These are phyloP conservation scores for Melanotus villosus DNA, from an alignment of 2,888 invertebrate genomes.

Conservation along the genomic window DNA sequence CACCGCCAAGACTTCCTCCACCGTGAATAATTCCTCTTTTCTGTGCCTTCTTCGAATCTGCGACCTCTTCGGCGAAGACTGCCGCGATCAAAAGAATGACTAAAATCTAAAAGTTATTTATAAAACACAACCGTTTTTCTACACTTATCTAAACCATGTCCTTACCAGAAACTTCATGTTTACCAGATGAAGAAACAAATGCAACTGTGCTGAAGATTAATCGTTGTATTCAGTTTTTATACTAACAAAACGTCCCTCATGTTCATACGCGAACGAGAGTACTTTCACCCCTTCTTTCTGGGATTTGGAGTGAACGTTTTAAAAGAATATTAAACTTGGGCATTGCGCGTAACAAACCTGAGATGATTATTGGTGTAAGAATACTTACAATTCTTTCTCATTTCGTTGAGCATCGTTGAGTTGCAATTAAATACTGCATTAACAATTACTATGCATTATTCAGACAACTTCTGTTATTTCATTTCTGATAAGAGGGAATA, in stretches of 20 bases:
- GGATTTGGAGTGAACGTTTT: neutral
- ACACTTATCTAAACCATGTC: too few species aligned
- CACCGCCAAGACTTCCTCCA: conserved; percentile 8
- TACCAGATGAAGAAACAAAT: conserved; percentile 1
- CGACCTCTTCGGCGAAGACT: conserved; percentile 26
- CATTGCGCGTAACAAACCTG: neutral
- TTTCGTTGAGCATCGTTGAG: too few species aligned
- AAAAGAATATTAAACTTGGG: neutral
- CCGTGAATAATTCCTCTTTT: conserved; percentile 10
- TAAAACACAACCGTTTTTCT: too few species aligned
- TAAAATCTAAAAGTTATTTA: conserved; percentile 19
- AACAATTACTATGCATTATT: too few species aligned
- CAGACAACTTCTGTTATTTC: too few species aligned
- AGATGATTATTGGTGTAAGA: too few species aligned
- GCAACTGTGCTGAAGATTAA: conserved; percentile 14
- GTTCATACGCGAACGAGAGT: neutral
- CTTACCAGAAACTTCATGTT: conserved; percentile 30
- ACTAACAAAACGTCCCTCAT: neutral
- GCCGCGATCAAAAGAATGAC: conserved; percentile 1
- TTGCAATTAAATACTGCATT: too few species aligned
- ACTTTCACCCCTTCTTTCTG: neutral
- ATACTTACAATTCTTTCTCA: too few species aligned
- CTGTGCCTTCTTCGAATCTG: conserved; percentile 16
- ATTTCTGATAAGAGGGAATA: too few species aligned
- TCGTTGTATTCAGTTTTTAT: neutral